phyloP scores from a whole-genome alignment of 2,888 invertebrate genomes.

The Leptopterna dolabrata region DNA sequence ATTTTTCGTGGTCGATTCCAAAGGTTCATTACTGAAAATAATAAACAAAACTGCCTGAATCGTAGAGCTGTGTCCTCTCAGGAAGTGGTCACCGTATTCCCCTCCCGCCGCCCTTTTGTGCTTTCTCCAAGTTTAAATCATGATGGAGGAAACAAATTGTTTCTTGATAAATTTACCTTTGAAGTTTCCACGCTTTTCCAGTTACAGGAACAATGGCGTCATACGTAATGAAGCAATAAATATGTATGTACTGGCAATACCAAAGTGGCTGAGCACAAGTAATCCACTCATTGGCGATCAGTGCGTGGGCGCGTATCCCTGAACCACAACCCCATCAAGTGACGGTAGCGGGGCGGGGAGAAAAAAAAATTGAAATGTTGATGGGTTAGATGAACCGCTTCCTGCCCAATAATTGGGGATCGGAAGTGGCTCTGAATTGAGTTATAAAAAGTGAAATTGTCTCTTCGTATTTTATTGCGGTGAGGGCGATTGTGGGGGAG shows the following conservation, averaged over 20 bases:
- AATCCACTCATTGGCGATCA: background rate
- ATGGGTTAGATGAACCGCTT: conserved; percentile 40
- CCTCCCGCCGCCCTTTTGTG: too few species aligned
- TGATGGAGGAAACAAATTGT: too few species aligned
- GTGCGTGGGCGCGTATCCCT: background rate
- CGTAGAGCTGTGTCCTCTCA: too few species aligned
- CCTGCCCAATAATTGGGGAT: conserved; percentile 8
- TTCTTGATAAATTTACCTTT: too few species aligned
- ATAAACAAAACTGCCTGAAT: too few species aligned
- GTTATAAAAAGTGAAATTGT: conserved; percentile 41
- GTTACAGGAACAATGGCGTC: background rate
- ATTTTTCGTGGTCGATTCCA: too few species aligned
- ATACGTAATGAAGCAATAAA: background rate
- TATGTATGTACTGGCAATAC: background rate
- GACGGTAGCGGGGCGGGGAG: background rate
- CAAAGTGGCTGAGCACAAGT: background rate
- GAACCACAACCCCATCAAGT: background rate
- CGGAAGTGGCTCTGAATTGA: conserved; percentile 26
- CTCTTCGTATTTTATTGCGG: conserved; percentile 33
- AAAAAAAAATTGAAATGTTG: conserved; percentile 35
- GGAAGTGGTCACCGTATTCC: too few species aligned
- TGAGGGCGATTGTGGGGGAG: background rate
- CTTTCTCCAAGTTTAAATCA: too few species aligned
- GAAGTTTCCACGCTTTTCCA: too few species aligned
- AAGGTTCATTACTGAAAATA: too few species aligned